Evolutionary conservation across 2,888 invertebrate species (phyloP).

Genomic region (Cecidostiba fungosa): DNA sequence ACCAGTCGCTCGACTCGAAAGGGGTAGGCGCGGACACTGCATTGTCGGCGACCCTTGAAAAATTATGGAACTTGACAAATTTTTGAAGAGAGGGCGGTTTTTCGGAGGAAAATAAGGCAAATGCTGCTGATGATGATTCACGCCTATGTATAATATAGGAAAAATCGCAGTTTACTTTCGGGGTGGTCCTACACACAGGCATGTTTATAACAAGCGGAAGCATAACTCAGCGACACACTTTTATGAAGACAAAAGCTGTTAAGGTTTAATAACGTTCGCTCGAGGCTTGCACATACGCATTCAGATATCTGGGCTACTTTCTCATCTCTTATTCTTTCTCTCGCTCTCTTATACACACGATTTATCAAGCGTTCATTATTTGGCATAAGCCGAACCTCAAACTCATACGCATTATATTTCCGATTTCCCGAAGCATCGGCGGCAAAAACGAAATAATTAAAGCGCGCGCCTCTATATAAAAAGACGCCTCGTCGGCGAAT

Average conservation of each 20-base stretch:
- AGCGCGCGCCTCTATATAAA: background rate
- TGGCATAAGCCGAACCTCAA: background rate
- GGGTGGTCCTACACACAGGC: background rate
- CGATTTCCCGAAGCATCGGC: background rate
- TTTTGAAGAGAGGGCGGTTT: background rate
- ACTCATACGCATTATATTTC: conserved; percentile 19
- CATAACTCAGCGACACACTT: background rate
- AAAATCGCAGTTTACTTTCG: background rate
- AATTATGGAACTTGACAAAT: conserved; percentile 8
- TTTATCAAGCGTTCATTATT: conserved; percentile 24
- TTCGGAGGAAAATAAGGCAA: too few relatives aligned
- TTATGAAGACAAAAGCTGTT: background rate
- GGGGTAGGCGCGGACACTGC: background rate
- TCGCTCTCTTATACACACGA: background rate
- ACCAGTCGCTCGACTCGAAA: background rate
- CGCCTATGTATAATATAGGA: background rate
- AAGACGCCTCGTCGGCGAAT: background rate
- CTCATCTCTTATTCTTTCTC: background rate
- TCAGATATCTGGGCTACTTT: conserved; percentile 1
- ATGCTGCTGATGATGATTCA: background rate
- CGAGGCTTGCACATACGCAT: conserved; percentile 12
- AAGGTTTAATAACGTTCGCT: background rate
- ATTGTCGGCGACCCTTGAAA: background rate
- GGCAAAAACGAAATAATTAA: conserved; percentile 26
- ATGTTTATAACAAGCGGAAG: background rate